These are phyloP conservation scores for Eristalinus sepulchralis DNA, from an alignment of 2,888 invertebrate species.

Conservation along the genomic window DNA sequence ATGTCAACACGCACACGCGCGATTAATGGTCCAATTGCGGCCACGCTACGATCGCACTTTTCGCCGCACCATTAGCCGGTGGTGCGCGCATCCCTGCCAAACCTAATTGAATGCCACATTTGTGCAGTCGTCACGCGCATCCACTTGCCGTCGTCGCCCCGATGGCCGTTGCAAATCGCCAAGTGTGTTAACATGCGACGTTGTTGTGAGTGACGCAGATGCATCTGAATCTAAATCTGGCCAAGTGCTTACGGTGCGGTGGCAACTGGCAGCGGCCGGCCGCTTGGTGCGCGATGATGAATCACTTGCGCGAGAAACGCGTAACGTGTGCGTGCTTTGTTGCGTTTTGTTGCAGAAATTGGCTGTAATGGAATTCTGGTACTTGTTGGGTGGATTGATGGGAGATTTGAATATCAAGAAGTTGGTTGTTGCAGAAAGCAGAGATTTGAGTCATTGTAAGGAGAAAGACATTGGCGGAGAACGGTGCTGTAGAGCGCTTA, in stretches of 20 bases:
- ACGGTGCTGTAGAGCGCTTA: too few species aligned
- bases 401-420: too few species aligned
- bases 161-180: constrained; percentile 71
- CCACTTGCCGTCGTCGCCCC: constrained; percentile 27
- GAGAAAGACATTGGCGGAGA: too few species aligned
- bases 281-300: not conserved
- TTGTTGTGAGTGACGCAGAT: constrained; percentile 48
- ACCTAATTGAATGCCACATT: constrained; percentile 70
- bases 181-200: constrained; percentile 70
- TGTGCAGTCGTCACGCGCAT: constrained; percentile 68
- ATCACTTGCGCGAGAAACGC: not conserved
- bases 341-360: not conserved
- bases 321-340: not conserved
- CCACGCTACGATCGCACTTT: constrained; percentile 34
- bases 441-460: too few species aligned
- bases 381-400: too few species aligned
- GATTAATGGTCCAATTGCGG: constrained; percentile 69
- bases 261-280: not conserved
- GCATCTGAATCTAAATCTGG: constrained; percentile 19
- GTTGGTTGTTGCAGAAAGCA: too few species aligned
- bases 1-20: constrained; percentile 71
- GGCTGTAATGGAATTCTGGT: not conserved
- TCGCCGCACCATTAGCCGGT: constrained; percentile 39
- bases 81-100: constrained; percentile 4
- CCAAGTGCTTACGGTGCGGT: not conserved